Base-by-base conservation (phyloP, 2,888 invertebrate species). In the Sarcophaga rosellei region DNA sequence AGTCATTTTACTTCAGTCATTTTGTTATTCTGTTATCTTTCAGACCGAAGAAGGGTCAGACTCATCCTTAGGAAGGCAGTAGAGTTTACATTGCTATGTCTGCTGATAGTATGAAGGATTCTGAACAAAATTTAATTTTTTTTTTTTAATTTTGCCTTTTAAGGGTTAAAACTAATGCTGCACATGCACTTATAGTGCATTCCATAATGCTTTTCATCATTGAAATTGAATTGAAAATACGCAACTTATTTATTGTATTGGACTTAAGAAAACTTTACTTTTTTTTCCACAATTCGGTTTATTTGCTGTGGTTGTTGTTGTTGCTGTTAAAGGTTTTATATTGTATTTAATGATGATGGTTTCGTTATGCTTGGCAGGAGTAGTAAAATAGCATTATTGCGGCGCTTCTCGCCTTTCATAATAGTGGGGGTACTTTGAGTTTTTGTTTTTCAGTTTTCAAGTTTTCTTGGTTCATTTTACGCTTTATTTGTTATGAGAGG, bases 401-500 rank as follows among this genome's bases (percentile, higher is more conserved):
- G 45, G 65, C n/a, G 45, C 20, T 15, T 69, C 61, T 12, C 61
- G 4, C 2, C 12, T 72, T 68, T 61, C 21, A 44, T 77, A 81
- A 70, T 77, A 59, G 82, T 66, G 61, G 72, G 66, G 72, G 5
- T 53, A 53, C 17, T 53, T 53, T 17, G 15, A 3, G 12, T 15
- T 53, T 53, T 53, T 53, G 8, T 45, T 53, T 15, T 15, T 15
- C 17, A 15, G 3, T 45, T 53, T 69, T 78, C 47, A 15, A 53
- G 4, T 53, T 53, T 53, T 15, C 53, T 53, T 53, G 15, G 17
- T 53, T 53, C 35, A 74, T 74, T 75, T 79, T 75, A 82, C 70
- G 79, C 75, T 75, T 86, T 86, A 86, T 86, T 82, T 82, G 79
- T 82, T 86, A 62, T 68, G 75, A 77, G 53, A 53, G 53, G 17